Conservation (phyloP, 2,797 vertebrate species). For the Manis crassicaudata region DNA sequence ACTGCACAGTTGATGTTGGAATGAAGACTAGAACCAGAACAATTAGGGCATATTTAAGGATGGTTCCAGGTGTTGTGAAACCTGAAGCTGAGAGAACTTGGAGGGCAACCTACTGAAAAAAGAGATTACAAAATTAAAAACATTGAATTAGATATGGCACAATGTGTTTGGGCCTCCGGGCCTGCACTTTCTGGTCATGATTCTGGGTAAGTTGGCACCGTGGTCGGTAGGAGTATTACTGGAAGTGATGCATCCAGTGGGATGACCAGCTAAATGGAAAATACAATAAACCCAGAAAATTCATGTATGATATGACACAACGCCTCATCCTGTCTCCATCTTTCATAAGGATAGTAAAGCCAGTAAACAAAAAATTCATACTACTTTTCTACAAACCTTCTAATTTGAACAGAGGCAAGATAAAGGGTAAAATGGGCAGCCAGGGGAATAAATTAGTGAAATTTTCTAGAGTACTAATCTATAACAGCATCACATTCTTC, state of each 20-base stretch:
- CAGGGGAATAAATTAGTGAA: not conserved
- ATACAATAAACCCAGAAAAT: not conserved
- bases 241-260: not conserved
- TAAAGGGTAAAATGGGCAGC: not conserved
- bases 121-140: not conserved
- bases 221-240: rapidly evolving
- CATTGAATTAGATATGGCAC: not conserved
- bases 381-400: not conserved
- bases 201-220: not conserved
- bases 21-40: not conserved
- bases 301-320: too few relatives aligned
- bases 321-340: not conserved
- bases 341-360: not conserved
- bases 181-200: not conserved
- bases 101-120: not conserved
- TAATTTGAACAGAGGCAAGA: not conserved
- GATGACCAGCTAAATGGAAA: not conserved
- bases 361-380: not conserved
- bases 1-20: not conserved
- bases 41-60: not conserved
- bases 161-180: not conserved
- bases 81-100: not conserved
- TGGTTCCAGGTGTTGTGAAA: not conserved
- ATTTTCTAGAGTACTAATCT: not conserved
- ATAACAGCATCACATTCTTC: not conserved